Percentiles rank a stretch among this genome's conserved stretches.
Conservation (phyloP, 2,888 invertebrate genomes). For the Furcula furcula region DNA sequence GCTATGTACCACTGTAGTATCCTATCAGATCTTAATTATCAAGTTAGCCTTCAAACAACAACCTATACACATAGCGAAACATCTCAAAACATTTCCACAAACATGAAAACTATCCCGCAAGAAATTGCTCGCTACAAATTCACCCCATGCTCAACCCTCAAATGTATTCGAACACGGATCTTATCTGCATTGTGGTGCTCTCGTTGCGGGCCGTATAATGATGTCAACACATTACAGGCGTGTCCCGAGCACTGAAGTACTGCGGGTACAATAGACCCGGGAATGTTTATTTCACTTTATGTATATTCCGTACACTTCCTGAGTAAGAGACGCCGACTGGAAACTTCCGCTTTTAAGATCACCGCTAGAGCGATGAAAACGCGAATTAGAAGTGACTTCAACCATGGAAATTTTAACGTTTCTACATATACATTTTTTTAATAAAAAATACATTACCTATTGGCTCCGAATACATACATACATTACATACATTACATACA, state of each 20-base stretch:
- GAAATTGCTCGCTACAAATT: slow-evolving; percentile 25
- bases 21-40: no score
- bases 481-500: no score
- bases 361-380: background rate
- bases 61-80: no score
- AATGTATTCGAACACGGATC: slow-evolving; percentile 50
- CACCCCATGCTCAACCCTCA: slow-evolving; percentile 40
- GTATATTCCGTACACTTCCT: slow-evolving; percentile 9
- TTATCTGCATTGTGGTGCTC: slow-evolving; percentile 67
- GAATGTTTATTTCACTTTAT: slow-evolving; percentile 19
- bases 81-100: slow-evolving; percentile 2
- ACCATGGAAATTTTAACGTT: no score
- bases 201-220: slow-evolving; percentile 62
- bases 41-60: no score
- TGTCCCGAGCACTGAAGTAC: slow-evolving; percentile 26
- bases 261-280: slow-evolving; percentile 28
- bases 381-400: background rate
- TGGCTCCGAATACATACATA: no score
- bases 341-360: background rate
- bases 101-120: background rate
- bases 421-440: no score
- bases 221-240: slow-evolving; percentile 62
- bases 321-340: background rate
- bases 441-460: no score
- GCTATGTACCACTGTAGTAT: no score